Evolutionary conservation across 2,113 vertebrate species (phyloP).

Genomic region (Speoplatyrhinus poulsoni): DNA sequence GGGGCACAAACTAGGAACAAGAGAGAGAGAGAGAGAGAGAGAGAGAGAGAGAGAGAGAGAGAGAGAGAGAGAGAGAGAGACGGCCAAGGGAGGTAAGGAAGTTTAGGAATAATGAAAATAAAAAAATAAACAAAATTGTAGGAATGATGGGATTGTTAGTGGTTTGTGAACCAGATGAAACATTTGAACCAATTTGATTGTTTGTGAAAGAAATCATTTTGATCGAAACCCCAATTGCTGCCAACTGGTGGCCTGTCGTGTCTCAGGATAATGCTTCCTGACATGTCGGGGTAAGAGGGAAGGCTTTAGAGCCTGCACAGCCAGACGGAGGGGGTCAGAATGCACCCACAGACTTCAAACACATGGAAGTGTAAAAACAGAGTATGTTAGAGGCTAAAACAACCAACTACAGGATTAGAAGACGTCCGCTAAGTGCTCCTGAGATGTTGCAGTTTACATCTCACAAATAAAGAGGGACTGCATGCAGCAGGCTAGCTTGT

Average conservation of each 20-base stretch:
- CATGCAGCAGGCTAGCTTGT: not conserved
- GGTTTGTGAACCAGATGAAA: conserved; percentile 93
- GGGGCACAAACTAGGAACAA: conserved; percentile 68
- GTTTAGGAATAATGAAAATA: conserved; percentile 35
- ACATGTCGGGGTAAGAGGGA: conserved; percentile 87
- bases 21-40: conserved; percentile 23
- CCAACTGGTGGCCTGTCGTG: conserved; percentile 84
- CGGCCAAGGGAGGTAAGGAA: conserved; percentile 18
- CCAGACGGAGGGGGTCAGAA: conserved; percentile 85
- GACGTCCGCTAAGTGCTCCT: conserved; percentile 86
- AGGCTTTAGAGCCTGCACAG: conserved; percentile 81
- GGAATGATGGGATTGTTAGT: conserved; percentile 80
- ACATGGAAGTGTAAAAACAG: conserved; percentile 88
- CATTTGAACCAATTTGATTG: conserved; percentile 95
- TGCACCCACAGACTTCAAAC: conserved; percentile 83
- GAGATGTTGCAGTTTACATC: conserved; percentile 65
- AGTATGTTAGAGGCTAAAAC: conserved; percentile 82
- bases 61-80: not conserved
- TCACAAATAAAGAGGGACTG: not conserved
- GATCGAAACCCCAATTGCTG: conserved; percentile 92
- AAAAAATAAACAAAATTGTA: conserved; percentile 41
- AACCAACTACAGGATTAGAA: conserved; percentile 85
- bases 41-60: conserved; percentile 51
- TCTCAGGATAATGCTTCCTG: conserved; percentile 87
- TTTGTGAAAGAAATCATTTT: conserved; percentile 98